Percentiles rank a stretch among this genome's conserved stretches.
These are phyloP conservation scores for Elachura formosa DNA, from an alignment of 2,113 vertebrate species.

Conservation along the genomic window DNA sequence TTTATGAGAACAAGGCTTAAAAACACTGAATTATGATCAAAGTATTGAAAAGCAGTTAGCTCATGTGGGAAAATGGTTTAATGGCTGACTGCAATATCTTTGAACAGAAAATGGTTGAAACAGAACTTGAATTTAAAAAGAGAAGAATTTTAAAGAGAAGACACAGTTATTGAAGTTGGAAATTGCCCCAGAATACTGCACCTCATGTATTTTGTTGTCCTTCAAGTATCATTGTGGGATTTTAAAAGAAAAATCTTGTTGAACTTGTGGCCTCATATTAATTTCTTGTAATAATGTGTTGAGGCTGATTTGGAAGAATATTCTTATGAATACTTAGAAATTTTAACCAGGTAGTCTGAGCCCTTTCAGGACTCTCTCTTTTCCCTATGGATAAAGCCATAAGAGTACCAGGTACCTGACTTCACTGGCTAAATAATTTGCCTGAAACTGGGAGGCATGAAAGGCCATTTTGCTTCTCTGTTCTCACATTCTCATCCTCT, in stretches of 20 bases:
- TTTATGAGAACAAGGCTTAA: background rate
- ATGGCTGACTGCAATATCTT: background rate
- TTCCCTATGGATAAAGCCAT: background rate
- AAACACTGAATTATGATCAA: background rate
- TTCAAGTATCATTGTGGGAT: background rate
- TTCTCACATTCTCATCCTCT: background rate
- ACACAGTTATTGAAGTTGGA: background rate
- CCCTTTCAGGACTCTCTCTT: background rate
- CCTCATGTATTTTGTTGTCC: background rate
- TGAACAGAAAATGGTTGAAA: background rate
- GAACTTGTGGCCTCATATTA: background rate
- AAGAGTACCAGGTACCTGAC: background rate
- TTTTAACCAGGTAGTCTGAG: background rate
- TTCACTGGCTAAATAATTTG: background rate
- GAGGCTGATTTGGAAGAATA: background rate
- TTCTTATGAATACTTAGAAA: background rate
- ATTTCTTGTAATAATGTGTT: background rate
- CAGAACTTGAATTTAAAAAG: background rate
- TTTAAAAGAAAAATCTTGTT: background rate
- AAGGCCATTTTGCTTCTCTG: background rate
- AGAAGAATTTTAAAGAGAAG: background rate
- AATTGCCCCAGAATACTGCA: background rate
- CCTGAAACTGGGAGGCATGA: background rate
- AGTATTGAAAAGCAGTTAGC: background rate
- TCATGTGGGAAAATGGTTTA: background rate